Conservation (phyloP, 2,797 vertebrate genomes). For the Eutrigla gurnardus region DNA sequence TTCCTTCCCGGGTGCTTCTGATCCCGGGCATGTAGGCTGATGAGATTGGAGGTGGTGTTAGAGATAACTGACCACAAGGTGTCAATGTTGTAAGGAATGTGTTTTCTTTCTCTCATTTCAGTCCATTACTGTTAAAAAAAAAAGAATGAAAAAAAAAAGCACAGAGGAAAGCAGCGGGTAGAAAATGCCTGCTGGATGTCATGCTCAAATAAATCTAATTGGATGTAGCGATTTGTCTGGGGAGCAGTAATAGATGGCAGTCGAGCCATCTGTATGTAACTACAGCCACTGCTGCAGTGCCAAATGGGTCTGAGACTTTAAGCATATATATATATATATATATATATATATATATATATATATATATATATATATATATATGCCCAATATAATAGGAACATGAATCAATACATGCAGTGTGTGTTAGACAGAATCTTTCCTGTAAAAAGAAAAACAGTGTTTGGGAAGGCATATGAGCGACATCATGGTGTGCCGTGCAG, state of each 20-base stretch:
- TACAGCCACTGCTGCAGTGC: conserved; percentile 6
- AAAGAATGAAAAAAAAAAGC: too few species aligned
- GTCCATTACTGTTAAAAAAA: conserved; percentile 42
- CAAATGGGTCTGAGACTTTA: background rate
- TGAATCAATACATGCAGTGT: background rate
- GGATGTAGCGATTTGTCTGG: conserved; percentile 53
- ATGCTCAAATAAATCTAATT: conserved; percentile 62
- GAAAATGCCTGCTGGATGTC: conserved; percentile 58
- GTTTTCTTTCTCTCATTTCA: conserved; percentile 32
- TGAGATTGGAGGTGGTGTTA: conserved; percentile 44
- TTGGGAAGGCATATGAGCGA: background rate
- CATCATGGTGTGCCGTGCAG: background rate
- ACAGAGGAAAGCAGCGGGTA: conserved; percentile 32
- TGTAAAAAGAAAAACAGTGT: conserved; percentile 1
- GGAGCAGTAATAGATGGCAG: conserved; percentile 51
- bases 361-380: background rate
- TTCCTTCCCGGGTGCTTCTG: conserved; percentile 14
- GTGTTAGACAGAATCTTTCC: background rate
- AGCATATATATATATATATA: background rate
- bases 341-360: background rate
- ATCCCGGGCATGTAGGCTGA: conserved; percentile 36
- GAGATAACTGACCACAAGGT: conserved; percentile 72
- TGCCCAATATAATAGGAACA: background rate
- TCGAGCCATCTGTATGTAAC: conserved; percentile 42
- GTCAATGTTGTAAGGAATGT: conserved; percentile 71